Evolutionary conservation across 1,140 invertebrate species (phyloP), one percentile per base, ranked within the genome.

Genomic region (Sminthurinus signatus): DNA sequence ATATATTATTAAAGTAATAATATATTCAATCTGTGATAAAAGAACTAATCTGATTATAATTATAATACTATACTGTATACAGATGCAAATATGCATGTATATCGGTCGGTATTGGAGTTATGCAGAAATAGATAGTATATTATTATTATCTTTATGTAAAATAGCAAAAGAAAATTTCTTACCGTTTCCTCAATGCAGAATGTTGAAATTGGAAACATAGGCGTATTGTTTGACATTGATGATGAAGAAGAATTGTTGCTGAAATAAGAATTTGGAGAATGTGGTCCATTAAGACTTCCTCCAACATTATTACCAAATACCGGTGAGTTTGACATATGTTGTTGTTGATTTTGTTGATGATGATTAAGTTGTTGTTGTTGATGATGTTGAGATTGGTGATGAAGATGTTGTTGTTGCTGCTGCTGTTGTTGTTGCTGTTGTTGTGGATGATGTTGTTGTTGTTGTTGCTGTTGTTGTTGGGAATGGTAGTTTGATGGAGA

Each of bases 111-210:
- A n/a, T n/a, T n/a, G n/a, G n/a, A n/a, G n/a, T n/a, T n/a, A n/a
- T n/a, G n/a, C n/a, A n/a, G n/a, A n/a, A n/a, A n/a, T n/a, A n/a
- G n/a, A n/a, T n/a, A n/a, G n/a, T n/a, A n/a, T n/a, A n/a, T n/a
- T n/a, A n/a, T n/a, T n/a, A n/a, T n/a, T n/a, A 23, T 21, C 21
- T 14, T 48, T 48, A 8, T 10, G 19, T 19, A 27, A 48, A 23
- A 2, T 1, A 51, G 27, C 19, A 25, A 43, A 44, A 32, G 44
- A 50, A 39, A 23, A 8, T 19, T 23, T 42, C 64, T 51, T 28
- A 67, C 64, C 62, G 70, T 72, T 27, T 72, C 70, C 29, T 72
- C 70, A 52, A 72, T 66, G 44, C 60, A 67, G 61, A 72, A 72
- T 15, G 70, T 72, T 12, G 66, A 69, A n/a, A 72, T 72, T 0